These are phyloP conservation scores for Ginglymostoma cirratum DNA, from an alignment of 2,113 vertebrate genomes.

Conservation along the genomic window DNA sequence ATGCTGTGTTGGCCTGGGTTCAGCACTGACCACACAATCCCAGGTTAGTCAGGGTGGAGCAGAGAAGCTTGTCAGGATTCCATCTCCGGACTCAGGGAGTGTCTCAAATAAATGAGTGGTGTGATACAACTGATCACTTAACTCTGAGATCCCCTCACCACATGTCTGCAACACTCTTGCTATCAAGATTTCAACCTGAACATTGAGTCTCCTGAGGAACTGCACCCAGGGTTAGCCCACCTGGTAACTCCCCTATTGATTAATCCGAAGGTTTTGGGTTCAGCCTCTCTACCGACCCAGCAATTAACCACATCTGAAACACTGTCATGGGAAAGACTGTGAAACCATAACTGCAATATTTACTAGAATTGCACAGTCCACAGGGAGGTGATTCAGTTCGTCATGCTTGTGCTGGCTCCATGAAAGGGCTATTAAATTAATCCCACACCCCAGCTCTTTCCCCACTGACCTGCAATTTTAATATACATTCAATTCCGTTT, in stretches of 20 bases:
- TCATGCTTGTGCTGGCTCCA: background rate
- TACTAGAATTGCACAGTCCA: background rate
- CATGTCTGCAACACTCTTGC: background rate
- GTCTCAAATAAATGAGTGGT: background rate
- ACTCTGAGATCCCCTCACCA: background rate
- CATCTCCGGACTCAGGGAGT: background rate
- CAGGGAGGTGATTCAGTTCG: background rate
- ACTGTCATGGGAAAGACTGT: background rate
- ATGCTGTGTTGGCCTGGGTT: background rate
- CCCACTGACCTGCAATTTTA: background rate
- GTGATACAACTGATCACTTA: background rate
- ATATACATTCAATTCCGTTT: background rate
- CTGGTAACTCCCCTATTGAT: background rate
- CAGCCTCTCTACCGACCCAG: background rate
- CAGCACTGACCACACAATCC: background rate
- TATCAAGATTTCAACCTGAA: background rate
- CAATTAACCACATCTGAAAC: background rate
- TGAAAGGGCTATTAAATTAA: background rate
- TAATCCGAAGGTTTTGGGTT: background rate
- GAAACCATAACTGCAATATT: background rate
- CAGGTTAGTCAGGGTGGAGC: background rate
- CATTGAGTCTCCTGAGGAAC: background rate
- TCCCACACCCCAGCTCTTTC: background rate
- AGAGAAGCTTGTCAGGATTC: background rate
- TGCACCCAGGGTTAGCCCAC: background rate